A percentile compares a stretch with the other conserved stretches of the same genome.
Conservation (phyloP, 2,888 invertebrate genomes). For the Acanthosoma haemorrhoidale region DNA sequence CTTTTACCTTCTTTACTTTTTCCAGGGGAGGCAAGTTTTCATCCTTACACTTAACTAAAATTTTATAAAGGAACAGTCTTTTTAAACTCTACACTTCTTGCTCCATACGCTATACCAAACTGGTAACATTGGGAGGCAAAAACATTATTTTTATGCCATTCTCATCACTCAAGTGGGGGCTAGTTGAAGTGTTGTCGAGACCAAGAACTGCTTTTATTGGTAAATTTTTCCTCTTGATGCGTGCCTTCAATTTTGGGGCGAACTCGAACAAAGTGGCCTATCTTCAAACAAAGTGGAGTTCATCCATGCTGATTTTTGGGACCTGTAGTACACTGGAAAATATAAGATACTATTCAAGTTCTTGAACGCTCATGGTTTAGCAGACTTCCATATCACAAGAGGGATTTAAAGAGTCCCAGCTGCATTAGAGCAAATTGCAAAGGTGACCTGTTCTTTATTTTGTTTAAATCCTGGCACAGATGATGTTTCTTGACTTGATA, state of each 20-base stretch:
- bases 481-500: no score
- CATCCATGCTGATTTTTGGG: conserved; percentile 35
- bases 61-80: no score
- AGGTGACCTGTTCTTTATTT: conserved; percentile 20
- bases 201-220: conserved; percentile 35
- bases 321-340: conserved; percentile 28
- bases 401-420: conserved; percentile 25
- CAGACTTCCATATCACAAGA: conserved; percentile 32
- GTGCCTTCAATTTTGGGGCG: conserved; percentile 30
- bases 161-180: conserved; percentile 19
- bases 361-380: conserved; percentile 32
- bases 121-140: no score
- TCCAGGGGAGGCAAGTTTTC: no score
- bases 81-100: no score
- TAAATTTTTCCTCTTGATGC: conserved; percentile 34
- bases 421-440: conserved; percentile 24
- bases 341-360: conserved; percentile 30
- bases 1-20: no score
- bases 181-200: conserved; percentile 34
- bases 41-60: no score
- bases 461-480: neutral
- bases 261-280: conserved; percentile 33
- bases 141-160: neutral
- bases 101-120: no score
- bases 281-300: conserved; percentile 24